These are phyloP conservation scores for Thelaira solivaga DNA, from an alignment of 2,888 invertebrate species.

Conservation along the genomic window DNA sequence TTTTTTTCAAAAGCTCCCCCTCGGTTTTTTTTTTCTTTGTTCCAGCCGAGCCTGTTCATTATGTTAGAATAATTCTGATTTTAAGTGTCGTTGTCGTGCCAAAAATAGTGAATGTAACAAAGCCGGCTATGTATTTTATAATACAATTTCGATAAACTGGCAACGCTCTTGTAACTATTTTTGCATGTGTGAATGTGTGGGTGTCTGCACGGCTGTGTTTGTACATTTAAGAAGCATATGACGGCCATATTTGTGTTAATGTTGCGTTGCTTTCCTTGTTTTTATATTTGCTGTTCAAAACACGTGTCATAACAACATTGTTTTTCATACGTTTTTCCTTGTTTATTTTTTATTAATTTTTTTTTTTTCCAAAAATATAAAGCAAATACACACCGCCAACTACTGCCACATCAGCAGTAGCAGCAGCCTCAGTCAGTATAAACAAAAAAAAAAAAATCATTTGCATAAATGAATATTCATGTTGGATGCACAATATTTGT, in stretches of 20 bases:
- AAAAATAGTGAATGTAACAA: no score
- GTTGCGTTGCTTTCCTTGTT: not conserved
- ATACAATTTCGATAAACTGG: no score
- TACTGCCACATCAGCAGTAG: not conserved
- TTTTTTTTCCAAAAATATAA: not conserved
- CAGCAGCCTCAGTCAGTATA: conserved; percentile 3
- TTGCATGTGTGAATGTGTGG: no score
- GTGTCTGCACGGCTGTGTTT: not conserved
- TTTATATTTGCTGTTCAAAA: not conserved
- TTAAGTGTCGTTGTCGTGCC: no score
- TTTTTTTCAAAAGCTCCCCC: no score
- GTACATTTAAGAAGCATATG: not conserved
- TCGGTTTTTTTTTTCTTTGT: no score
- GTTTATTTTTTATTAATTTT: no score
- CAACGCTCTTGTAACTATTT: no score
- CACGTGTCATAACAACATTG: conserved; percentile 35
- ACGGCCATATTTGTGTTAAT: conserved; percentile 14
- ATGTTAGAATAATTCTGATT: no score
- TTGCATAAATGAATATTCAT: not conserved
- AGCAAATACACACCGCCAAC: not conserved
- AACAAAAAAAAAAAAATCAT: not conserved
- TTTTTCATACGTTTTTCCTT: not conserved
- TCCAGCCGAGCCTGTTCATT: no score
- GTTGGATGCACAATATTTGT: not conserved
- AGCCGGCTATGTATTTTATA: no score